These are phyloP conservation scores for Eupeodes latifasciatus DNA, from an alignment of 2,888 invertebrate species.

Conservation along the genomic window DNA sequence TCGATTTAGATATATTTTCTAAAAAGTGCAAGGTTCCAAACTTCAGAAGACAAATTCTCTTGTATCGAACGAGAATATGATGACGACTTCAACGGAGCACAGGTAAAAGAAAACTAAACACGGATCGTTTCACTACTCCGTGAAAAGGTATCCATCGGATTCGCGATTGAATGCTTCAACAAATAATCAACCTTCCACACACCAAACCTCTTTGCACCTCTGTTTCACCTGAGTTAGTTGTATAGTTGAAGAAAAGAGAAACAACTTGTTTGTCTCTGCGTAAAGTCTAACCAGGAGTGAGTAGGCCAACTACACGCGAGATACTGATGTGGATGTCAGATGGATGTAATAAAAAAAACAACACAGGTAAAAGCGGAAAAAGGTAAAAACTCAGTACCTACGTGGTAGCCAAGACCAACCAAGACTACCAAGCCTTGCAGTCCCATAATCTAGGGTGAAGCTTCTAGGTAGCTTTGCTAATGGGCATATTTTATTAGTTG, in stretches of 20 bases:
- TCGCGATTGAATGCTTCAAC: constrained; percentile 75
- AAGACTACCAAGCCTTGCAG: not conserved
- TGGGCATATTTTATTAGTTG: constrained; percentile 2
- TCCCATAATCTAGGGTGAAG: not conserved
- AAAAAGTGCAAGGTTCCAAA: constrained; percentile 7
- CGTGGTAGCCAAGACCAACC: constrained; percentile 31
- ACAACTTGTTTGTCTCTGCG: constrained; percentile 63
- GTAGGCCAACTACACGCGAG: not conserved
- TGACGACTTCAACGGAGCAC: constrained; percentile 65
- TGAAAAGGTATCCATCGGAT: constrained; percentile 66
- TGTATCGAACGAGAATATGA: not conserved
- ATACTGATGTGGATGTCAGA: constrained; percentile 34
- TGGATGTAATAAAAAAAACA: constrained; percentile 12
- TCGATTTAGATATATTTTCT: not conserved
- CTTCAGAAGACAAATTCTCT: not conserved
- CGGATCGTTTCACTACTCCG: constrained; percentile 70
- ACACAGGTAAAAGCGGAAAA: constrained; percentile 59
- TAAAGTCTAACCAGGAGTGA: constrained; percentile 27
- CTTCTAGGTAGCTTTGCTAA: not conserved
- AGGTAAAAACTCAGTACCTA: constrained; percentile 50
- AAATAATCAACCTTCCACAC: constrained; percentile 57
- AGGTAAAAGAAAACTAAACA: constrained; percentile 74
- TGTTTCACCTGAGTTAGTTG: constrained; percentile 9
- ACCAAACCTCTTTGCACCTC: constrained; percentile 48
- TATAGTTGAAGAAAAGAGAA: constrained; percentile 35